Evolutionary conservation across 2,113 vertebrate species (phyloP).

Genomic region (Siniperca chuatsi): DNA sequence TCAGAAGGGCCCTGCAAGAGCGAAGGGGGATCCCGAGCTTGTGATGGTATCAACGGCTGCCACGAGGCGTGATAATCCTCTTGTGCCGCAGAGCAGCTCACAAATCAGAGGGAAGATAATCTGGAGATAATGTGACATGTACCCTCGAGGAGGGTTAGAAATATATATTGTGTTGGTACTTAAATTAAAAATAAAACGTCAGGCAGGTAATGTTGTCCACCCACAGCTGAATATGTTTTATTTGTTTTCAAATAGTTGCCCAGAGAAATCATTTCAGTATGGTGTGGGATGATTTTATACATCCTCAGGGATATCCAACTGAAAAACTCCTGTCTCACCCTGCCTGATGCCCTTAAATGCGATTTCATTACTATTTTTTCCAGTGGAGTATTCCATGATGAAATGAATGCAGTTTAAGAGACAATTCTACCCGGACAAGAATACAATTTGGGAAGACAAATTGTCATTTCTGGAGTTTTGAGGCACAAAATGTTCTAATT

Average conservation of each 20-base stretch:
- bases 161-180: slow-evolving; percentile 38
- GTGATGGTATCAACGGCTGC: slow-evolving; percentile 42
- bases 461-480: background rate
- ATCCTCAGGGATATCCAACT: background rate
- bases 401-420: background rate
- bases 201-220: slow-evolving; percentile 10
- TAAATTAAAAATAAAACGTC: slow-evolving; percentile 51
- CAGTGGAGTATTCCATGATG: background rate
- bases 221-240: slow-evolving; percentile 12
- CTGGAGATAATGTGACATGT: slow-evolving; percentile 60
- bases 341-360: slow-evolving; percentile 6
- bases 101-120: slow-evolving; percentile 74
- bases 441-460: background rate
- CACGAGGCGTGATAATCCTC: slow-evolving; percentile 66
- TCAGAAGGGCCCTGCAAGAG: background rate
- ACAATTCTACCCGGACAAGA: background rate
- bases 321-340: background rate
- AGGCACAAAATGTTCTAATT: background rate
- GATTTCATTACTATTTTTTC: background rate
- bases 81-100: slow-evolving; percentile 61
- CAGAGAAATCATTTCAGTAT: background rate
- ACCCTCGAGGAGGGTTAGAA: slow-evolving; percentile 30
- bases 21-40: slow-evolving; percentile 28
- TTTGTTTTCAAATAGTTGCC: slow-evolving; percentile 32
- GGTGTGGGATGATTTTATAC: slow-evolving; percentile 16